A percentile compares a stretch with the other conserved stretches of the same genome.
These are phyloP conservation scores for Pao palembangensis DNA, from an alignment of 2,113 vertebrate species.

Conservation along the genomic window DNA sequence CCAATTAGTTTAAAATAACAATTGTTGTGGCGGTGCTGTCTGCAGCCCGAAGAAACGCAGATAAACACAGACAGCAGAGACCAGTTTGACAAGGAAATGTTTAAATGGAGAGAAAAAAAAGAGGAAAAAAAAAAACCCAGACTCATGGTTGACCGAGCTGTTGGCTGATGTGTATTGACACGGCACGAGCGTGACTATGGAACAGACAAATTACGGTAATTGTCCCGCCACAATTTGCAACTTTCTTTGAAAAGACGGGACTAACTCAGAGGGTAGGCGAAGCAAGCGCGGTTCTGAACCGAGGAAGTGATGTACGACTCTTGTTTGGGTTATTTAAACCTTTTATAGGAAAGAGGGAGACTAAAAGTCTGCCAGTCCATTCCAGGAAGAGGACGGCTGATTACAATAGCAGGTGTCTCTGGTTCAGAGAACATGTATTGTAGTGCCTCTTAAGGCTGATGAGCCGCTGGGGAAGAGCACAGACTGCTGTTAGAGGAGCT, in stretches of 20 bases:
- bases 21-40: constrained; percentile 39
- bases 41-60: constrained; percentile 46
- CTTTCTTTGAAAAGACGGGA: constrained; percentile 52
- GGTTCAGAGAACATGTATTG: constrained; percentile 41
- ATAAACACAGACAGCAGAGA: constrained; percentile 54
- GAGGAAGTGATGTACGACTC: constrained; percentile 48
- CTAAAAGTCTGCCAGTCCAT: constrained; percentile 29
- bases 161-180: constrained; percentile 62
- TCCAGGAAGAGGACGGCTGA: constrained; percentile 38
- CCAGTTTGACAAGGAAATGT: constrained; percentile 57
- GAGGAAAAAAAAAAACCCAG: constrained; percentile 1
- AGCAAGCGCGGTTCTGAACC: constrained; percentile 17
- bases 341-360: constrained; percentile 32
- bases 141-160: constrained; percentile 45
- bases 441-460: constrained; percentile 47
- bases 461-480: constrained; percentile 25
- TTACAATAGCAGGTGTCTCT: constrained; percentile 53
- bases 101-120: constrained; percentile 31
- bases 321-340: constrained; percentile 53
- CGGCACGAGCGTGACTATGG: constrained; percentile 38
- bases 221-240: constrained; percentile 46
- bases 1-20: constrained; percentile 71
- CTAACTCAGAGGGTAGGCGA: constrained; percentile 23
- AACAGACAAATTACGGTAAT: constrained; percentile 55
- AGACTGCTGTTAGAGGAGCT: constrained; percentile 10